A percentile compares a stretch with the other conserved stretches of the same genome.
These are phyloP conservation scores for Coelogynopora nodosa DNA, from an alignment of 2,888 invertebrate genomes.

Conservation along the genomic window DNA sequence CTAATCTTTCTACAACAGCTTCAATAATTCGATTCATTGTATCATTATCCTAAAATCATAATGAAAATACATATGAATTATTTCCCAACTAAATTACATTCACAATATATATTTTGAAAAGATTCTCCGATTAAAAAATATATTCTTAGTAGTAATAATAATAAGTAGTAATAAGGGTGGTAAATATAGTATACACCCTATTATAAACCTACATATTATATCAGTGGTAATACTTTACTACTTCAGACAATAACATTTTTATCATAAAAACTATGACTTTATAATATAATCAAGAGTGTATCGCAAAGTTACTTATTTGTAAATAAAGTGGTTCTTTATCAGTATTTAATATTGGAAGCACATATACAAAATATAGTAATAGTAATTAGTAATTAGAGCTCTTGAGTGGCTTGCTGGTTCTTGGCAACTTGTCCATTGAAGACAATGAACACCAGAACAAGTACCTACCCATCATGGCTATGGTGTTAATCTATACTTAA, in stretches of 20 bases:
- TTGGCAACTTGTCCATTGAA: background rate
- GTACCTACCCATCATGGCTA: too few species aligned
- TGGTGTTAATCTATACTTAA: too few species aligned
- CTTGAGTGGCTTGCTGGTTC: background rate
- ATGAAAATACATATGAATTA: conserved; percentile 19
- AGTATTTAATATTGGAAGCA: conserved; percentile 12
- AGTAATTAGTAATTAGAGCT: background rate
- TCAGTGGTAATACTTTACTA: background rate
- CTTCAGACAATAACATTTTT: background rate
- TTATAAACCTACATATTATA: background rate
- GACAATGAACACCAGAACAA: too few species aligned
- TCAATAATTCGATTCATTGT: conserved; percentile 18
- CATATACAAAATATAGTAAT: background rate
- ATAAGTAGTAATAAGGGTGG: background rate
- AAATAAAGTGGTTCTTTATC: conserved; percentile 11
- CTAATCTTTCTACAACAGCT: conserved; percentile 28
- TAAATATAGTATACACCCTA: background rate
- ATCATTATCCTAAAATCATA: conserved; percentile 18
- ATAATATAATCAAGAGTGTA: background rate
- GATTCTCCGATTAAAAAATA: background rate
- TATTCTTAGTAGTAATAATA: background rate
- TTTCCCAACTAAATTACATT: background rate
- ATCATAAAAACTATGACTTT: background rate
- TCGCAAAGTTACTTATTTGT: background rate
- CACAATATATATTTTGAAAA: background rate